These are phyloP conservation scores for Epirrita christyi DNA, from an alignment of 2,888 invertebrate species.

Conservation along the genomic window DNA sequence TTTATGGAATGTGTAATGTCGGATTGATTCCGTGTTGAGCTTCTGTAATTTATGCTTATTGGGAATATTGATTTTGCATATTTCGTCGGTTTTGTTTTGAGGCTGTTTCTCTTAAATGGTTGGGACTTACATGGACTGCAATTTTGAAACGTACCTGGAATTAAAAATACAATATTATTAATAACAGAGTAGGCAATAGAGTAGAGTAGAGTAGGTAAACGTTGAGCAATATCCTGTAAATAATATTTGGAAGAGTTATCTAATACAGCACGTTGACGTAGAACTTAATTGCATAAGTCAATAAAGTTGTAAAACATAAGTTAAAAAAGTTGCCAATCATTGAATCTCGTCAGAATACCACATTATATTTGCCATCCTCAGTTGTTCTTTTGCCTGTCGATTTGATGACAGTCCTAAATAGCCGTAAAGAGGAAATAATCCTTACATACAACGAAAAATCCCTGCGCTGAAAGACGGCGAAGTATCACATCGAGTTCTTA, in stretches of 20 bases:
- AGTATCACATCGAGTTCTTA: slow-evolving; percentile 55
- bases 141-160: slow-evolving; percentile 25
- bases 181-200: background rate
- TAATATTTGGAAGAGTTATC: background rate
- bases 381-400: slow-evolving; percentile 28
- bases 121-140: slow-evolving; percentile 10
- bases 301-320: too few species aligned
- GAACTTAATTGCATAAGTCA: slow-evolving; percentile 11
- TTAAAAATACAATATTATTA: background rate
- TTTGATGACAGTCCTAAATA: slow-evolving; percentile 38
- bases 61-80: slow-evolving; percentile 31
- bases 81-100: slow-evolving; percentile 26
- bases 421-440: slow-evolving; percentile 49
- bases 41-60: slow-evolving; percentile 37
- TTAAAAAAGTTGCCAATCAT: slow-evolving; percentile 14
- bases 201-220: too few species aligned
- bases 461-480: slow-evolving; percentile 48
- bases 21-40: slow-evolving; percentile 44
- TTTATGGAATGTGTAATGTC: slow-evolving; percentile 60
- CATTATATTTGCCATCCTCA: slow-evolving; percentile 21
- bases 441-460: slow-evolving; percentile 58
- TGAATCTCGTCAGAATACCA: slow-evolving; percentile 16
- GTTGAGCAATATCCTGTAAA: too few species aligned
- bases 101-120: slow-evolving; percentile 22
- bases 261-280: background rate